A percentile compares a stretch with the other conserved stretches of the same genome.
Conservation (phyloP, 64 coral and sea anemone genomes). For the Pocillopora verrucosa region DNA sequence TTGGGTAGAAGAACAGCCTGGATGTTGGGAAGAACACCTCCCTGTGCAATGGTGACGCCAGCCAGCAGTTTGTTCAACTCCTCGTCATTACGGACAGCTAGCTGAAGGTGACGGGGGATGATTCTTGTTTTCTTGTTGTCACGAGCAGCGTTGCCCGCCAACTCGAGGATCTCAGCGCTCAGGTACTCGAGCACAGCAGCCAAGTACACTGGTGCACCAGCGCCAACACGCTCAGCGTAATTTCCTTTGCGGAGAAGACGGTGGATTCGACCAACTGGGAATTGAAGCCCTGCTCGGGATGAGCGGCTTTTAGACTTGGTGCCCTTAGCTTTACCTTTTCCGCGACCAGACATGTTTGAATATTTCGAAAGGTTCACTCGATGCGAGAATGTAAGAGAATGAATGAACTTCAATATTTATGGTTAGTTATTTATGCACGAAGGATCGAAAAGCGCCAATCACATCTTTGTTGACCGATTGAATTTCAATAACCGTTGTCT, state of each 20-base stretch:
- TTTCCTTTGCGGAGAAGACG: conserved; percentile 9
- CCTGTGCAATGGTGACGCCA: neutral
- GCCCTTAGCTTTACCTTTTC: neutral
- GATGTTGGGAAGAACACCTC: conserved; percentile 14
- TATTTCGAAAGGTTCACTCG: no score
- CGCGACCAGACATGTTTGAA: neutral
- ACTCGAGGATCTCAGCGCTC: conserved; percentile 10
- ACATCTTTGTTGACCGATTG: no score
- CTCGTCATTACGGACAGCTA: neutral
- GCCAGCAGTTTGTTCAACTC: neutral
- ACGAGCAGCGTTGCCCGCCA: conserved; percentile 16
- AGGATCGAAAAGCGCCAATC: no score
- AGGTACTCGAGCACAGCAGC: neutral
- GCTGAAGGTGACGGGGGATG: conserved; percentile 2
- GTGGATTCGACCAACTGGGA: neutral
- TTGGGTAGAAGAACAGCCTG: conserved; percentile 23
- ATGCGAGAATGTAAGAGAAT: no score
- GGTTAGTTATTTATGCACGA: no score
- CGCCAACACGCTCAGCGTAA: conserved; percentile 7
- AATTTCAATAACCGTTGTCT: no score
- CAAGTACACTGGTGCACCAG: neutral
- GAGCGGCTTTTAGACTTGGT: conserved; percentile 7
- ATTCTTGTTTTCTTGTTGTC: conserved; percentile 9
- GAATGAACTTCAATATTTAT: no score
- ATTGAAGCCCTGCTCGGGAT: conserved; percentile 12